phyloP scores from a whole-genome alignment of 2,113 vertebrate genomes.

The Jaculus jaculus region DNA sequence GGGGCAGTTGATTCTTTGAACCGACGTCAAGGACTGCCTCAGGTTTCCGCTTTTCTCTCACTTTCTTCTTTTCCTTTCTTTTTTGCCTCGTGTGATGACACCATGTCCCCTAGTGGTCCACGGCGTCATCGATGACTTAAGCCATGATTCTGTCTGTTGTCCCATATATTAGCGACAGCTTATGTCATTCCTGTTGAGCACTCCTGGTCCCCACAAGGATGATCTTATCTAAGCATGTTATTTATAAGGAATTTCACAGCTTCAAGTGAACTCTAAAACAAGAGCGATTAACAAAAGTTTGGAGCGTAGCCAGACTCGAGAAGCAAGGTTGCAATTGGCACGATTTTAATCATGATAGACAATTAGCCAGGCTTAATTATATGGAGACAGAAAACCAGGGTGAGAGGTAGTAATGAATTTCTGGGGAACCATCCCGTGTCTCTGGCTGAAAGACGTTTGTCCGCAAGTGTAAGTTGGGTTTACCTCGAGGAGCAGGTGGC shows the following conservation, averaged over 20 bases:
- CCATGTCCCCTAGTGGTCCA: not conserved
- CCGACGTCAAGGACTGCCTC: not conserved
- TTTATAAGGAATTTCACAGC: conserved; percentile 79
- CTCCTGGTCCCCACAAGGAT: conserved; percentile 71
- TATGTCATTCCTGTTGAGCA: conserved; percentile 1
- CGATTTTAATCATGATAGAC: conserved; percentile 89
- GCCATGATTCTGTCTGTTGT: conserved; percentile 11
- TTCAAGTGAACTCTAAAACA: conserved; percentile 78
- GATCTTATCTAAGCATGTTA: conserved; percentile 73
- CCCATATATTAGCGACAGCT: not conserved
- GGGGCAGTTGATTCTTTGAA: not conserved
- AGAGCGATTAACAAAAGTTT: conserved; percentile 83
- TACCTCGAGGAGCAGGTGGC: conserved; percentile 63
- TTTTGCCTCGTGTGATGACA: not conserved
- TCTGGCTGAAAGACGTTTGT: conserved; percentile 80
- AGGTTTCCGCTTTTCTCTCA: not conserved
- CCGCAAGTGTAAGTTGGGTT: conserved; percentile 71
- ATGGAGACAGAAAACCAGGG: conserved; percentile 84
- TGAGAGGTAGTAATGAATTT: conserved; percentile 87
- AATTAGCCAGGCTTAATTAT: conserved; percentile 90
- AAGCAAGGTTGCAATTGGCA: conserved; percentile 88
- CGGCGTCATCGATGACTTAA: not conserved
- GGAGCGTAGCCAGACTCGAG: conserved; percentile 82
- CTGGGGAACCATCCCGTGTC: conserved; percentile 84
- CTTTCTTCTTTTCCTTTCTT: not conserved